Evolutionary conservation across 2,888 invertebrate genomes (phyloP).

Genomic region (Melangyna quadrimaculata): DNA sequence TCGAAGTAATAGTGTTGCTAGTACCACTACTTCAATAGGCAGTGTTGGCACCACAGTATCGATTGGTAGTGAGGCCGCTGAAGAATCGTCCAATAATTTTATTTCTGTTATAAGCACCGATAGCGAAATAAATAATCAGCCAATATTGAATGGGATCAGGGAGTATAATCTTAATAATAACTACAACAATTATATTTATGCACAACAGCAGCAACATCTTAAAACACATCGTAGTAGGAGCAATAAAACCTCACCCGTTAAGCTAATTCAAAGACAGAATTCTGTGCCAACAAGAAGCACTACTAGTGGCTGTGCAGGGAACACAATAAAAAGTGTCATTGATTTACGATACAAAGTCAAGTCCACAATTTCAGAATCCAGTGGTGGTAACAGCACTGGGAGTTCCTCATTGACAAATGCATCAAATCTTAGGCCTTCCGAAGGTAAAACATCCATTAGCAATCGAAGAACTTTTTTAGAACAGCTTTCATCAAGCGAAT

Average conservation of each 20-base stretch:
- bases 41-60: conserved; percentile 21
- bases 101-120: neutral
- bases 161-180: conserved; percentile 29
- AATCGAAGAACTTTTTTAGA: conserved; percentile 28
- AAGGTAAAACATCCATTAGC: conserved; percentile 18
- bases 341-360: conserved; percentile 49
- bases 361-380: neutral
- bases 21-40: neutral
- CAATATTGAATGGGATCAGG: conserved; percentile 8
- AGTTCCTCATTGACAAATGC: conserved; percentile 5
- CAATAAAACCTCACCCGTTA: conserved; percentile 50
- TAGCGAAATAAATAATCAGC: neutral
- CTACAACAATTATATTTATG: conserved; percentile 26
- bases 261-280: conserved; percentile 56
- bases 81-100: conserved; percentile 63
- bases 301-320: conserved; percentile 8
- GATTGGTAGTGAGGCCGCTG: conserved; percentile 67
- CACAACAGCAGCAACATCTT: conserved; percentile 38
- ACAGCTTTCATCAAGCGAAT: conserved; percentile 22
- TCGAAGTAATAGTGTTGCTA: conserved; percentile 59
- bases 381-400: neutral
- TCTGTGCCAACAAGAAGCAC: conserved; percentile 45
- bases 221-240: conserved; percentile 43
- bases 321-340: conserved; percentile 27
- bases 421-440: neutral